A percentile compares a stretch with the other conserved stretches of the same genome.
Evolutionary conservation across 1,140 invertebrate species (phyloP).

Genomic region (Melitaea cinxia): DNA sequence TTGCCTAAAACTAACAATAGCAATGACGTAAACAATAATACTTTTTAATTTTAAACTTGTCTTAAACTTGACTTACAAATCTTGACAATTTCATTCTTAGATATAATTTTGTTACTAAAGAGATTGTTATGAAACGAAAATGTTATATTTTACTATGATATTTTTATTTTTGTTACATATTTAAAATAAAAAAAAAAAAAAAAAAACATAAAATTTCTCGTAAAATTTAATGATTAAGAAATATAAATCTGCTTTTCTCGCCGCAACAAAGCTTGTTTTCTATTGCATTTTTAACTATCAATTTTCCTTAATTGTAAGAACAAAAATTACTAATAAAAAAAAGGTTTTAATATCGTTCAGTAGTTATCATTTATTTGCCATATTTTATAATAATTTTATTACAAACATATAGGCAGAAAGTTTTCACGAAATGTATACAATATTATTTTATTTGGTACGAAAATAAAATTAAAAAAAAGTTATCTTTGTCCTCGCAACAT

Average conservation of each 20-base stretch:
- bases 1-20: no score
- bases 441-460: conserved; percentile 4
- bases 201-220: no score
- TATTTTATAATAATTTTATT: conserved; percentile 19
- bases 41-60: no score
- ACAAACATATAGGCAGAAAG: neutral
- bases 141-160: no score
- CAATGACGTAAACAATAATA: no score
- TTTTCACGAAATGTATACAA: neutral
- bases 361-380: conserved; percentile 25
- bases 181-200: no score
- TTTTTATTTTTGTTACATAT: no score
- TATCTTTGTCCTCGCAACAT: neutral
- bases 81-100: no score
- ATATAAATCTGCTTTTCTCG: neutral
- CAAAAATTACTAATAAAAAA: neutral
- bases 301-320: conserved; percentile 8
- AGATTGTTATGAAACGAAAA: no score
- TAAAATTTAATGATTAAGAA: no score
- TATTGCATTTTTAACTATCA: conserved; percentile 11
- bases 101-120: no score
- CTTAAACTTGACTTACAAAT: no score
- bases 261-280: conserved; percentile 19
- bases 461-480: conserved; percentile 10
- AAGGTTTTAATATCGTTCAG: conserved; percentile 10